These are phyloP conservation scores for Neogobius melanostomus DNA, from an alignment of 2,113 vertebrate genomes.

Conservation along the genomic window DNA sequence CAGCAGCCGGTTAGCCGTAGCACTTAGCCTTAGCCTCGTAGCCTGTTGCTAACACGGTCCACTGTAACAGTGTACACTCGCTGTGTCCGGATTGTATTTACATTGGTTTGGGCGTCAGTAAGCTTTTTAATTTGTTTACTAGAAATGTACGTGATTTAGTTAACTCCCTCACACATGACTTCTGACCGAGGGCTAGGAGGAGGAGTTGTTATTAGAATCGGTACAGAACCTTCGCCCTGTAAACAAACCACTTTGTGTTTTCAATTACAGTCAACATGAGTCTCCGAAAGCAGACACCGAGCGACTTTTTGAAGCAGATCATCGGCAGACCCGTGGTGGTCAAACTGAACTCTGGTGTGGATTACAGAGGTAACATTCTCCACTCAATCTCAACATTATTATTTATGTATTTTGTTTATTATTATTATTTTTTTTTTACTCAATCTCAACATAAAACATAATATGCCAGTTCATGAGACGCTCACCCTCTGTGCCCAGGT, in stretches of 20 bases:
- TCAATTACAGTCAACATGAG: conserved; percentile 82
- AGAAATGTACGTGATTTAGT: fast-evolving
- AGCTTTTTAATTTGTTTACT: background rate
- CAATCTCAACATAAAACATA: background rate
- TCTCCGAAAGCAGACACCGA: conserved; percentile 95
- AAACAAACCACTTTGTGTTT: background rate
- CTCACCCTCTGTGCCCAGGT: conserved; percentile 71
- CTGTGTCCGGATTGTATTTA: too few relatives aligned
- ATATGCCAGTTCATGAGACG: background rate
- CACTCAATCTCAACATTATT: background rate
- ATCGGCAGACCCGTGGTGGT: conserved; percentile 98
- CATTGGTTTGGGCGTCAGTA: background rate
- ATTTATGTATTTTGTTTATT: too few relatives aligned
- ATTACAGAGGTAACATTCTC: conserved; percentile 88
- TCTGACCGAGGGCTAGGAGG: too few relatives aligned
- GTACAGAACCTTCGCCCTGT: too few relatives aligned
- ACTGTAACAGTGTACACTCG: too few relatives aligned
- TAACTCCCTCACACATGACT: background rate
- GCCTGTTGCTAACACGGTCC: conserved; percentile 12
- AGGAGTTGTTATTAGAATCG: background rate
- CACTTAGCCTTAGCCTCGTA: background rate
- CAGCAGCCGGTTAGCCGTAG: conserved; percentile 19
- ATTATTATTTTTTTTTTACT: too few relatives aligned
- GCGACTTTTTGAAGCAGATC: conserved; percentile 98
- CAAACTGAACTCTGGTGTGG: conserved; percentile 97